Evolutionary conservation across 35 echinoderm and acorn worm genomes (phyloP).

Genomic region (Acanthaster planci): DNA sequence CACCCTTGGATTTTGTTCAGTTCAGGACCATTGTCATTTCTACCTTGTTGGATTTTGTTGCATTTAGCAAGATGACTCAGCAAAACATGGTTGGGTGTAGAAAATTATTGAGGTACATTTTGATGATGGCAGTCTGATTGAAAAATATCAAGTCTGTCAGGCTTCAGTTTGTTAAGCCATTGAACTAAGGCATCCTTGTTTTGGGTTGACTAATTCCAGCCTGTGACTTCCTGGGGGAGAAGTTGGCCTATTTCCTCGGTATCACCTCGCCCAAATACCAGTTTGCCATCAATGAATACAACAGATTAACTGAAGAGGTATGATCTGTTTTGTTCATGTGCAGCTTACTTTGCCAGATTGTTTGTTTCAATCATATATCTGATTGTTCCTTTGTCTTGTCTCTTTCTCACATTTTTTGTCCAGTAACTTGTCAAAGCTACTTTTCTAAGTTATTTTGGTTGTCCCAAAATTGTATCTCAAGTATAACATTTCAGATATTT

Average conservation of each 20-base stretch:
- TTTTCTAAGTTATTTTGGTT: too few relatives aligned
- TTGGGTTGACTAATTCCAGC: constrained; percentile 51
- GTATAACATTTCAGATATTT: too few relatives aligned
- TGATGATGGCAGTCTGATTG: not conserved
- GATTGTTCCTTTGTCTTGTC: too few relatives aligned
- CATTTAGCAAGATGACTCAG: too few relatives aligned
- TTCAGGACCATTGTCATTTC: too few relatives aligned
- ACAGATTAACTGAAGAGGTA: constrained; percentile 95
- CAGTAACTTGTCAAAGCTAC: too few relatives aligned
- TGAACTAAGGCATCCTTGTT: not conserved
- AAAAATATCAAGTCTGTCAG: not conserved
- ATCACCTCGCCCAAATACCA: constrained; percentile 97
- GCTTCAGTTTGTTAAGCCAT: not conserved
- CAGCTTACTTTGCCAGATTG: not conserved
- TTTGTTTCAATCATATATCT: not conserved
- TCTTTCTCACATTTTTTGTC: too few relatives aligned
- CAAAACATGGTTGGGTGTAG: not conserved
- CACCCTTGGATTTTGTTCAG: too few relatives aligned
- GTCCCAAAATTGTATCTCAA: too few relatives aligned
- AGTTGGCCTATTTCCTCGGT: constrained; percentile 89
- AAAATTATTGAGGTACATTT: not conserved
- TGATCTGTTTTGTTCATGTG: not conserved
- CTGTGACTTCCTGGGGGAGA: constrained; percentile 94
- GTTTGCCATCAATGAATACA: constrained; percentile 94
- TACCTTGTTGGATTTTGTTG: too few relatives aligned